These are phyloP conservation scores for Piprites chloris DNA, from an alignment of 2,113 vertebrate species.

Conservation along the genomic window DNA sequence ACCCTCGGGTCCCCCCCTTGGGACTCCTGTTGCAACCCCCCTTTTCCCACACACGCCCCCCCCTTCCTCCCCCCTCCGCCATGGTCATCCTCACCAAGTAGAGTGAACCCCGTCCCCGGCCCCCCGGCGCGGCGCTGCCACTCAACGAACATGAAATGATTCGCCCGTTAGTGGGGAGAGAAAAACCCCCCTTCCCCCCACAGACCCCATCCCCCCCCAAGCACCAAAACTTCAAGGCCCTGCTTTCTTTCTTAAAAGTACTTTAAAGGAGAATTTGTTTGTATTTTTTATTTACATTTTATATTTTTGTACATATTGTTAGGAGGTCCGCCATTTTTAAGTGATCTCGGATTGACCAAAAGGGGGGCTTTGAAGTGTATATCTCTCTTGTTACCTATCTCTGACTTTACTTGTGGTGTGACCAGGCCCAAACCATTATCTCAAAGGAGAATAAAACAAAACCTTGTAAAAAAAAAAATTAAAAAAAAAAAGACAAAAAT, in stretches of 20 bases:
- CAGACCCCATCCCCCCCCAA: neutral
- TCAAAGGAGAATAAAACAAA: constrained; percentile 79
- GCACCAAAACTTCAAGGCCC: constrained; percentile 82
- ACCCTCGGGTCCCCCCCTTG: constrained; percentile 60
- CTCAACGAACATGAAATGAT: constrained; percentile 17
- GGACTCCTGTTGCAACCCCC: constrained; percentile 61
- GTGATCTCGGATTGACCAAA: constrained; percentile 88
- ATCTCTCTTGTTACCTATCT: constrained; percentile 75
- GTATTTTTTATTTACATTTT: constrained; percentile 99
- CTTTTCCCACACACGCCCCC: neutral
- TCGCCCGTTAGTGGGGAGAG: neutral
- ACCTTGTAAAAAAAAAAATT: constrained; percentile 77
- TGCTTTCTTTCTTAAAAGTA: constrained; percentile 86
- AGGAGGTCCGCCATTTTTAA: constrained; percentile 85
- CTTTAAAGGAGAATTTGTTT: constrained; percentile 89
- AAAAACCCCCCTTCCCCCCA: neutral
- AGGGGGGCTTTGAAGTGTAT: constrained; percentile 84
- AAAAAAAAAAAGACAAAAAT: constrained; percentile 74
- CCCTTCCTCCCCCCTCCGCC: constrained; percentile 52
- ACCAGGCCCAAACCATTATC: constrained; percentile 84
- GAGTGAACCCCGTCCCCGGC: constrained; percentile 11
- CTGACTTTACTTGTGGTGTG: constrained; percentile 88
- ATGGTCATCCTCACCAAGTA: constrained; percentile 84
- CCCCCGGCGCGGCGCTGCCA: constrained; percentile 46
- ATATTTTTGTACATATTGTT: constrained; percentile 99